Evolutionary conservation across 2,888 invertebrate species (phyloP), one percentile per base, ranked within the genome.

Genomic region (Drosophila neonasuta): DNA sequence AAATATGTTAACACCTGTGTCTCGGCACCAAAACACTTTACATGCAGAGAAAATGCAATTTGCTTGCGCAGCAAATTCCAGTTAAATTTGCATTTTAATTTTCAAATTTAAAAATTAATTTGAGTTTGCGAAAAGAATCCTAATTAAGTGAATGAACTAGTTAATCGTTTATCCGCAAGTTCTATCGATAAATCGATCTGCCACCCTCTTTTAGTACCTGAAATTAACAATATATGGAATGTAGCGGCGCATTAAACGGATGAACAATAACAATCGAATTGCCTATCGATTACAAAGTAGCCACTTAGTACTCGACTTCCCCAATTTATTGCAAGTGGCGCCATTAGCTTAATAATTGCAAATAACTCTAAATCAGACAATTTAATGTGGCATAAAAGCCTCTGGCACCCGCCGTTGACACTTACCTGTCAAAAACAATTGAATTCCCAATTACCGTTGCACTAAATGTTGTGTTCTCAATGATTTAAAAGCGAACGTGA

Each of bases 341-440:
- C 39, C 8, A 13, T 41, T 8, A 39, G 39, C 17, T 17, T 42
- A 15, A 13, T 20, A 15, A 5, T 42, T 54, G 36, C 30, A 46
- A 36, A 60, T 45, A 44, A 20, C 10, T 8, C 10, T 5, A 36
- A 50, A 20, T 46, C 15, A 44, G 57, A 34, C 50, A 54, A 59
- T 42, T 63, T n/a, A 59, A 55, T 50, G 32, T 32, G 29, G 20
- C 54, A 68, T 68, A 20, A 54, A 46, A 46, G 24, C 36, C 30
- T n/a, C 44, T 55, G 62, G 15, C 59, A 48, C 30, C 29, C 13
- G 52, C 41, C 34, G 46, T 41, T 44, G 71, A 48, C 60, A 70
- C 75, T 76, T 65, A 76, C 79, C 75, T 78, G 76, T 56, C 58
- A 20, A 17, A 39, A 58, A 51, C 66, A 71, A 71, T 65, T 50